Base-by-base conservation (phyloP, 2,113 vertebrate species). In the Oreochromis tanganicae region DNA sequence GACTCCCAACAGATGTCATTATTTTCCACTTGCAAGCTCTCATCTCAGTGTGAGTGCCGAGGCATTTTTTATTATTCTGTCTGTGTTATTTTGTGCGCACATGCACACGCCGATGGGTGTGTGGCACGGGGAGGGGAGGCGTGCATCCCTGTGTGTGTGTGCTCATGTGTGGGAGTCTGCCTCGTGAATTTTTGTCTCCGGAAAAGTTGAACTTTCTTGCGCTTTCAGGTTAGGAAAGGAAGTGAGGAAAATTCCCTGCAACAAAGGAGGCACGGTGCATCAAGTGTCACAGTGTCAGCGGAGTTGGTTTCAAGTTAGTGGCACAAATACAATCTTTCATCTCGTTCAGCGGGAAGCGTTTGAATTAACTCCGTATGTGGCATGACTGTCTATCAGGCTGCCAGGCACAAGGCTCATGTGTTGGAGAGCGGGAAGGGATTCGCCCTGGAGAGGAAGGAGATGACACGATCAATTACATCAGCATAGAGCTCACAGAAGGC, bases 1-100 rank as follows among this genome's bases (percentile, higher is more conserved):
- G 85, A 91, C 83, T 94, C 93, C 94, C 90, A 91, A 73, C 84
- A 92, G 94, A 94, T 93, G 90, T 91, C 87, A 94, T 95, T 95
- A 95, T 94, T 88, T 91, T 91, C 83, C 79, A 92, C 88, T 93
- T 90, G 55, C 75, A 86, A 46, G 85, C 87, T 88, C 87, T 91
- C 87, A 90, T 90, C 93, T 85, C 88, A 91, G 89, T 79, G 29
- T 85, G 90, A 87, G 82, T 48, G 81, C 87, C 55, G 91, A 85
- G 81, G 84, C 88, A 91, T 91, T 94, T 93, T 68, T 89, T 92
- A 92, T 93, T 94, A 93, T 95, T 94, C 91, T 61, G 61, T 92
- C 87, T 92, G 84, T 87, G 83, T 66, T 86, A 66, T 81, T 79
- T n/a, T 54, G 38, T 59, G 80, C 36, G n/a, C 27, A 1, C 50